Evolutionary conservation across 2,113 vertebrate species (phyloP).

Genomic region (Baryphthengus martii): DNA sequence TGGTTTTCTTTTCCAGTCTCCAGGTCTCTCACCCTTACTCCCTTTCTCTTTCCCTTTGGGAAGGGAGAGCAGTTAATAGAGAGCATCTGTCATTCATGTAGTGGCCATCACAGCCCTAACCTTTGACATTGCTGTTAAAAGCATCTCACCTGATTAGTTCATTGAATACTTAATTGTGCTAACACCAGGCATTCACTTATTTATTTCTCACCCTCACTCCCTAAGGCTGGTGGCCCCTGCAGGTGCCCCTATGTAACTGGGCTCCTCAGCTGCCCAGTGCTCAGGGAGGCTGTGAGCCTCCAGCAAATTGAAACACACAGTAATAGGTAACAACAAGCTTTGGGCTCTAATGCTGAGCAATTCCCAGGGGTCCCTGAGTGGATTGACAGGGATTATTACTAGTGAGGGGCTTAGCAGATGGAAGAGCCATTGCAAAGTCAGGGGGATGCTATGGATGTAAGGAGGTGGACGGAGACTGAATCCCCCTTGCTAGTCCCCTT

Average conservation of each 20-base stretch:
- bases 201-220: neutral
- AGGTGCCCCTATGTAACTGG: neutral
- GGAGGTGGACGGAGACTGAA: neutral
- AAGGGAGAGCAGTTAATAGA: neutral
- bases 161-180: constrained; percentile 40
- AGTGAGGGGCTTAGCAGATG: neutral
- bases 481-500: neutral
- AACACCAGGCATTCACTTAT: neutral
- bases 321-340: constrained; percentile 14
- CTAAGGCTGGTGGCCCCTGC: accelerated
- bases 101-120: neutral
- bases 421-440: constrained; percentile 1
- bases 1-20: neutral
- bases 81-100: neutral
- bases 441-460: neutral
- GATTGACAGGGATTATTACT: constrained; percentile 26
- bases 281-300: neutral
- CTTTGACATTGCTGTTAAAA: neutral
- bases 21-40: neutral
- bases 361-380: neutral
- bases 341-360: neutral
- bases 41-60: neutral
- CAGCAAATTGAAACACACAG: neutral
- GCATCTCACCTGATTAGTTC: constrained; percentile 52
- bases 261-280: neutral